Evolutionary conservation across 2,797 vertebrate genomes (phyloP).

Genomic region (Ambastaia sidthimunki): DNA sequence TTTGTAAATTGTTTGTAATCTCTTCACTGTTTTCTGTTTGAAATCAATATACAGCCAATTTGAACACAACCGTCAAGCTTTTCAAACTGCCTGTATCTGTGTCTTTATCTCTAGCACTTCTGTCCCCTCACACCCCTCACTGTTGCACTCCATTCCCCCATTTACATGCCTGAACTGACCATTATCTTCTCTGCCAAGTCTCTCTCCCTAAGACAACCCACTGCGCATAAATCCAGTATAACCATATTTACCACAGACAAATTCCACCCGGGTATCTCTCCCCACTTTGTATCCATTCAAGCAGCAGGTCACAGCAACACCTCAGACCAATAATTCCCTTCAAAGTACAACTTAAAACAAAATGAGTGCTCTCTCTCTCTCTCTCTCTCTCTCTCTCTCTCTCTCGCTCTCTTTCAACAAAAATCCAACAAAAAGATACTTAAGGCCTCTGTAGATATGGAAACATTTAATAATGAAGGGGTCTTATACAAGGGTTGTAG

Average conservation of each 20-base stretch:
- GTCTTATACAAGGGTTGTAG: no score
- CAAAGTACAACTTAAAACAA: constrained; percentile 1
- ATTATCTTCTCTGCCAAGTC: constrained; percentile 5
- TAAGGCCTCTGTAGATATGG: no score
- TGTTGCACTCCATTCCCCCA: background rate
- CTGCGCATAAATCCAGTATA: constrained; percentile 45
- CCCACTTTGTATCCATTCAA: constrained; percentile 18
- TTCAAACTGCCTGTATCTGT: constrained; percentile 48
- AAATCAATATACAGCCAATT: background rate
- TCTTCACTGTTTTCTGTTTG: background rate
- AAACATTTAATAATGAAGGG: no score
- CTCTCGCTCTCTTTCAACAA: no score
- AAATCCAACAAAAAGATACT: no score
- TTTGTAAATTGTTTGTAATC: background rate
- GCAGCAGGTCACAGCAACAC: constrained; percentile 17
- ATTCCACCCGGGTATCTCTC: constrained; percentile 4
- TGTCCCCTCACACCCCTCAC: background rate
- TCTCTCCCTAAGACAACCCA: background rate
- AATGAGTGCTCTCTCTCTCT: background rate
- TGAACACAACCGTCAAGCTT: constrained; percentile 72
- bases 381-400: background rate
- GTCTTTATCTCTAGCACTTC: background rate
- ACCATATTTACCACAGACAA: constrained; percentile 36
- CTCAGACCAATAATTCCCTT: constrained; percentile 29
- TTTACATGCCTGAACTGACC: constrained; percentile 12